Conservation (phyloP, 2,113 vertebrate genomes). For the Ovis aries region ARS-UI_Ramb_v3.0 NC_056069.1:6186001-6186500, state of each 20-base stretch:
- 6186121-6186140: not conserved
- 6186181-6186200: not conserved
- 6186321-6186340: not conserved
- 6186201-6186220: not conserved
- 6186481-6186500: not conserved
- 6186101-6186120: not conserved
- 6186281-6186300: not conserved
- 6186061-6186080: constrained; percentile 30
- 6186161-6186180: not conserved
- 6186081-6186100: not conserved
- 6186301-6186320: not conserved
- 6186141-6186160: not conserved
- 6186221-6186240: not conserved
- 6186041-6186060: constrained; percentile 56
- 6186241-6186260: not conserved
- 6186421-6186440: not conserved
- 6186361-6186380: not conserved
- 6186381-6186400: not conserved
- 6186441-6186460: not conserved
- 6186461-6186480: accelerated
- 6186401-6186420: not conserved
- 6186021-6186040: constrained; percentile 69
- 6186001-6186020: constrained; percentile 68
- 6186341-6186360: not conserved
- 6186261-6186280: not conserved